Evolutionary conservation across 1,140 invertebrate genomes (phyloP), one percentile per base, ranked within the genome.

Genomic region (Linepithema humile): DNA sequence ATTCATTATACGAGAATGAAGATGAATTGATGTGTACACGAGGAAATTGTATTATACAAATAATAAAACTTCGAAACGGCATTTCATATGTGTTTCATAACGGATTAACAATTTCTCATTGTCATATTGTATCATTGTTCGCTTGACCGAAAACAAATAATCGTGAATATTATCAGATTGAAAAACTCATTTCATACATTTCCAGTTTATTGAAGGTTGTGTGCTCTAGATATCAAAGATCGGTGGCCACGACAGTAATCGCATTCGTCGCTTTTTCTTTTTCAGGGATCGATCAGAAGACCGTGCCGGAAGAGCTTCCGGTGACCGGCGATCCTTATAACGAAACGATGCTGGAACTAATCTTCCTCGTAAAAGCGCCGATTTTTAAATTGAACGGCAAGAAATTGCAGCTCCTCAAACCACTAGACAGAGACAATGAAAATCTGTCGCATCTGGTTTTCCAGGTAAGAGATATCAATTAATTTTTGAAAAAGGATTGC

Each of bases 391-490:
- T 98, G 12, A 96, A 97, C 85, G 97, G 97, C n/a, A 98, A 98
- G 92, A 96, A 96, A 78, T 93, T 98, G 4, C 96, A 97, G 90
- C 94, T 98, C 20, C 94, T 97, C 48, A 94, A 97, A 84, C 97
- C 98, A 0, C 92, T 98, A 40, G 98, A 98, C 93, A 96, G 98
- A 90, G 98, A 98, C 94, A 96, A 96, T 67, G 97, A 97, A 88
- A 97, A 97, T 94, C 95, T 98, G 45, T 98, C 97, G 48, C 97
- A 98, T 93, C 96, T 98, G 91, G 96, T 98, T 2, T 98, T 98
- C 92, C 97, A 98, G 96, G 97, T 98, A 93, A 94, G 91, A 84
- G 32, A 26, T 29, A 69, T 72, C 12, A 78, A 69, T 78, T 55
- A 20, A 55, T 67, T n/a, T 65, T 3, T 67, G 20, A 35, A 35